Evolutionary conservation across 1,140 invertebrate genomes (phyloP), one percentile per base, ranked within the genome.

Genomic region (Drosophila subobscura): DNA sequence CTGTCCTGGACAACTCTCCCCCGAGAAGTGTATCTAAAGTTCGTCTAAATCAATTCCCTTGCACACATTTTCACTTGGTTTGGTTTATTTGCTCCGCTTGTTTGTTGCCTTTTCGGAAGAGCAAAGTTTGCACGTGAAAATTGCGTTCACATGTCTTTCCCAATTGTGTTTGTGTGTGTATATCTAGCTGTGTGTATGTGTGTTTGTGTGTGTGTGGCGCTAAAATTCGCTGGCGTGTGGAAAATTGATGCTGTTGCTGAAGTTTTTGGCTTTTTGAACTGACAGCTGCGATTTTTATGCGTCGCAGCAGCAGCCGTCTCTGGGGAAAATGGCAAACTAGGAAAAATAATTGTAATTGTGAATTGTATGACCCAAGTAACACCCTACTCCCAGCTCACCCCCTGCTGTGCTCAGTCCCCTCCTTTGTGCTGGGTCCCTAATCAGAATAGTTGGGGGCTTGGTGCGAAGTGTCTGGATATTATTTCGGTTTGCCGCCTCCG

Each of bases 241-340:
- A 78, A 86, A 86, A 86, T 85, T 85, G 81, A 85, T 85, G 81
- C 74, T 86, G 83, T 51, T 77, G 59, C 50, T 88, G 71, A 83
- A 89, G 83, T 88, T 88, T 89, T 88, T 88, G 79, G 83, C 83
- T 88, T 88, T 89, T 88, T 88, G 75, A 86, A 88, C 81, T 88
- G 81, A 86, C 81, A 88, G 78, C 83, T 76, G 75, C 83, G 83
- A 86, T 88, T 86, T 86, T 78, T 79, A 83, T 88, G 83, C 83
- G 74, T 67, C 81, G 47, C 65, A 77, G 58, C 52, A 68, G 47
- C 63, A 44, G 49, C 55, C 55, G 49, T 40, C 20, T 46, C 27
- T 51, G 57, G 50, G 47, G 46, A 41, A 20, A 33, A 42, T 33
- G 23, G 44, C 27, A 54, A 86, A 77, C 83, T 88, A 71, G 23